Base-by-base conservation (phyloP, 2,888 invertebrate genomes). In the Orthosia incerta region DNA sequence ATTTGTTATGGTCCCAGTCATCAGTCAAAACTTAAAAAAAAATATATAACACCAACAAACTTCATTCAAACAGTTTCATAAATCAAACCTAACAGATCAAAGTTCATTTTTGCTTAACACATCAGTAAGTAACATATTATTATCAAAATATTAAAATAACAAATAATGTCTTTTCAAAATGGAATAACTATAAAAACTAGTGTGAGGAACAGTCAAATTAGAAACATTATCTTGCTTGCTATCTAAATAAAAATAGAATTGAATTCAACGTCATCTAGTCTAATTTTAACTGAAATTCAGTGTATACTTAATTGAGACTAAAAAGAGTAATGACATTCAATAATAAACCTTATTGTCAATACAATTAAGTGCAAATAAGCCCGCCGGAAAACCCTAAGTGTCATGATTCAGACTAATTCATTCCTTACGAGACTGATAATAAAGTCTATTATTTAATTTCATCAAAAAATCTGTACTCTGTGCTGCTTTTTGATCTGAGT, bases 161-260 rank as follows among this genome's bases (percentile, higher is more conserved):
- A 76, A 67, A 81, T 71, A 70, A 81, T 85, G 87, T 87, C 87
- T 86, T 87, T 86, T 85, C 26, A 62, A 82, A 75, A 79, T 82
- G 86, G 86, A 86, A 86, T 77, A 66, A 74, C 51, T 64, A 48
- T 77, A 76, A 64, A 76, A 79, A 74, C 68, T 75, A 80, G 5
- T 73, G n/a, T 63, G 63, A 59, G 66, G 78, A 50, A 70, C 59
- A 74, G 71, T 72, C 62, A 79, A 63, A 48, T 53, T 20, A 57
- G n/a, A 62, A 74, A 70, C 2, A 26, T 68, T 20, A 79, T n/a
- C n/a, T n/a, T 59, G 53, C 16, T 53, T 18, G 48, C 62, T 4
- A 63, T 13, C 46, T n/a, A 4, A 63, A 59, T 79, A 3, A 76
- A 18, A 79, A 53, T 51, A 63, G 23, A n/a, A 62, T 51, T 51